Evolutionary conservation across 2,797 vertebrate species (phyloP).

Genomic region (Crax fasciolata): DNA sequence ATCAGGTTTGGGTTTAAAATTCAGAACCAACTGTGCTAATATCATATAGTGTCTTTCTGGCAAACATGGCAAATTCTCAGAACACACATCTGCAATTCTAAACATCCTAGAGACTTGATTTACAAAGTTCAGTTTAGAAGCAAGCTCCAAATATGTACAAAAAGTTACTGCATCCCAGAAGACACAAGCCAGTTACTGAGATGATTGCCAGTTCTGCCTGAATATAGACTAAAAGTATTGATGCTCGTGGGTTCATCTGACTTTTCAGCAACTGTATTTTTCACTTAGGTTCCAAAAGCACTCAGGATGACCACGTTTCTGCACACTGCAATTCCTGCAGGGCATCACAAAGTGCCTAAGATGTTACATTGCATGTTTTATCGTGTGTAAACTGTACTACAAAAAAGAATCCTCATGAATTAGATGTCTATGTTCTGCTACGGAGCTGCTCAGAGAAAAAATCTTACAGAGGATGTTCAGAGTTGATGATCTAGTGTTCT

Average conservation of each 20-base stretch:
- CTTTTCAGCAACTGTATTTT: not conserved
- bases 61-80: constrained; percentile 72
- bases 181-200: not conserved
- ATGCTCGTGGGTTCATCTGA: not conserved
- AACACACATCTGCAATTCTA: constrained; percentile 75
- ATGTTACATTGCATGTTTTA: not conserved
- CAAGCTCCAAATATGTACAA: not conserved
- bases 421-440: not conserved
- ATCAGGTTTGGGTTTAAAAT: constrained; percentile 75
- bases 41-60: constrained; percentile 74
- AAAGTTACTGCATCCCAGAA: not conserved
- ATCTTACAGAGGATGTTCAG: not conserved
- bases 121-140: constrained; percentile 50
- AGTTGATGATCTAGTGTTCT: not conserved
- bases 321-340: not conserved
- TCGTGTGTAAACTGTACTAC: not conserved
- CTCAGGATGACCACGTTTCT: not conserved
- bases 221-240: not conserved
- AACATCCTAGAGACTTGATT: constrained; percentile 41
- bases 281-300: not conserved
- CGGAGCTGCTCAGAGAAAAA: not conserved
- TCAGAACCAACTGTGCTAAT: constrained; percentile 75
- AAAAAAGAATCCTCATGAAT: not conserved
- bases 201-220: not conserved
- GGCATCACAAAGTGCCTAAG: not conserved